A percentile compares a stretch with the other conserved stretches of the same genome.
phyloP scores from a whole-genome alignment of 1,140 invertebrate genomes.

The Micrasema minimum region DNA sequence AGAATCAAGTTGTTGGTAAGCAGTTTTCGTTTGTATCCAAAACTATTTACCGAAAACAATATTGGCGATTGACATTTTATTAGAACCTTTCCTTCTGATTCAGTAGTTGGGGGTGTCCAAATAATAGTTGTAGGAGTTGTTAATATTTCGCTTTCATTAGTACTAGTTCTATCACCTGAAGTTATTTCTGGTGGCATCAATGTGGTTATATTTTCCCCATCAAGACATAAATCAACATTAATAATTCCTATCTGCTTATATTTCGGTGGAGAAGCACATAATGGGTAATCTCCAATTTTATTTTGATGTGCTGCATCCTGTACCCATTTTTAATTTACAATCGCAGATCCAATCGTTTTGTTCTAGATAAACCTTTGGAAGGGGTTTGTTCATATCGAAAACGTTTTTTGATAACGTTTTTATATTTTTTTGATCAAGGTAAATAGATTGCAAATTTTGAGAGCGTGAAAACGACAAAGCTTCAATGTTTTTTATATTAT shows the following conservation, averaged over 20 bases:
- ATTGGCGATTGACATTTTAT: conserved; percentile 2
- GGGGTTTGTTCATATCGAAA: conserved; percentile 46
- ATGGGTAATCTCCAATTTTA: background rate
- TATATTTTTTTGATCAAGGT: conserved; percentile 46
- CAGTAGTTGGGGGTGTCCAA: background rate
- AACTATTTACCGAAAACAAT: background rate
- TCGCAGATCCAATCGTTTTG: conserved; percentile 41
- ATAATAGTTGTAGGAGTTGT: background rate
- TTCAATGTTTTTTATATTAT: conserved; percentile 53
- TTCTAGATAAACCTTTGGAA: conserved; percentile 53
- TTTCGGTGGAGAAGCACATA: conserved; percentile 16
- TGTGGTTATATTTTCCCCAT: background rate
- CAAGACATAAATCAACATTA: conserved; percentile 29
- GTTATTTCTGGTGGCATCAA: background rate
- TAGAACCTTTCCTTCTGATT: background rate
- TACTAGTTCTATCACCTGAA: background rate
- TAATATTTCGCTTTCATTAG: background rate
- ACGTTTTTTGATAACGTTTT: conserved; percentile 55
- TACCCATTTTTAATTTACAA: conserved; percentile 45
- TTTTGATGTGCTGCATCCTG: conserved; percentile 8
- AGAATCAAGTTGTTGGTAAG: background rate
- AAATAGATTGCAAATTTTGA: conserved; percentile 20
- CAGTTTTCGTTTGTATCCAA: conserved; percentile 4
- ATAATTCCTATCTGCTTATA: background rate
- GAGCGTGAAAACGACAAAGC: conserved; percentile 54